Conservation (phyloP, 2,113 vertebrate genomes). For the Laticauda laticaudata region DNA sequence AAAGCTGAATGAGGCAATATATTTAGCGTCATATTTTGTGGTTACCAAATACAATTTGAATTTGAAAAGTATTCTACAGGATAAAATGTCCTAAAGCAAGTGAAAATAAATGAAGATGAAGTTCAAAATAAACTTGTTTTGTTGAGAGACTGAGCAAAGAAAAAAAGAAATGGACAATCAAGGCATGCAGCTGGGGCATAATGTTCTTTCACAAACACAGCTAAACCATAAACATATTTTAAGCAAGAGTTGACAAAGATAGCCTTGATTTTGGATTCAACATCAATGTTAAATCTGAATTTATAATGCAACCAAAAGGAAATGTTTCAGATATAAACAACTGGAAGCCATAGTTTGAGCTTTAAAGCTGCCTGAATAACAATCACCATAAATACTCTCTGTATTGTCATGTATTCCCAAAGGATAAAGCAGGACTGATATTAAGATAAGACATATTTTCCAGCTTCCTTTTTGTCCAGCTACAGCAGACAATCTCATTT, state of each 20-base stretch:
- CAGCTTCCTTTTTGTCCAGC: background rate
- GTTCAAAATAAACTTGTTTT: conserved; percentile 18
- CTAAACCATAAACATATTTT: conserved; percentile 15
- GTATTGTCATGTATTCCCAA: background rate
- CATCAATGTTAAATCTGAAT: background rate
- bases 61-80: conserved; percentile 21
- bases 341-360: background rate
- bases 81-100: conserved; percentile 22
- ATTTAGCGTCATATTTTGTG: conserved; percentile 12
- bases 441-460: background rate
- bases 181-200: background rate
- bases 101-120: conserved; percentile 19
- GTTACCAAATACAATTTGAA: conserved; percentile 26
- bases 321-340: background rate
- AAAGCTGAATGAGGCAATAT: conserved; percentile 5
- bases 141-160: background rate
- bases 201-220: conserved; percentile 17
- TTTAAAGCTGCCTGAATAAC: background rate
- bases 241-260: conserved; percentile 2
- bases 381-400: background rate
- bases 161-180: conserved; percentile 28
- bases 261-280: background rate
- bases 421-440: background rate
- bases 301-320: background rate
- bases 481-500: background rate